A percentile compares a stretch with the other conserved stretches of the same genome.
phyloP scores from a whole-genome alignment of 2,888 invertebrate genomes.

The Drosophila rellima region DNA sequence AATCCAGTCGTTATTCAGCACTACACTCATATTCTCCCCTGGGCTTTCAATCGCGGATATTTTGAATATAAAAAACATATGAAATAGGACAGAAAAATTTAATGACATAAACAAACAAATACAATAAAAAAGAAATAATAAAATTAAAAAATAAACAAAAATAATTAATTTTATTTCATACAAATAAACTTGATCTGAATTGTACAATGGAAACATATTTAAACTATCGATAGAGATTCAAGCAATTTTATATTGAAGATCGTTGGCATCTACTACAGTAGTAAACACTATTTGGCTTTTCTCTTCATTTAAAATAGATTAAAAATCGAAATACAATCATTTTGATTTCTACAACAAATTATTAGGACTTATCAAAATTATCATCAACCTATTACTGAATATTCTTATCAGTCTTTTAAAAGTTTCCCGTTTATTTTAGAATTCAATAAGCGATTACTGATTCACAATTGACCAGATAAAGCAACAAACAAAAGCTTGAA shows the following conservation, averaged over 20 bases:
- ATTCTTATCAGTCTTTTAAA: slow-evolving; percentile 2
- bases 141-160: not conserved
- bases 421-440: slow-evolving; percentile 2
- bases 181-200: too few species aligned
- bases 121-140: not conserved
- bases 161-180: not conserved
- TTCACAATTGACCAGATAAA: not conserved
- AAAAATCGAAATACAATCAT: not conserved
- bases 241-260: not conserved
- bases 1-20: slow-evolving; percentile 63
- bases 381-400: not conserved
- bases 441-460: not conserved
- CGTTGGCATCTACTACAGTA: too few species aligned
- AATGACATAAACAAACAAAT: not conserved
- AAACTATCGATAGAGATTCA: too few species aligned
- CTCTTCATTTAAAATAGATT: not conserved
- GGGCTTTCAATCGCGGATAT: slow-evolving; percentile 76
- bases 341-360: not conserved
- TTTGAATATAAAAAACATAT: slow-evolving; percentile 52
- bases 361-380: not conserved
- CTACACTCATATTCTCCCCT: slow-evolving; percentile 75
- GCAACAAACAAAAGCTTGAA: not conserved
- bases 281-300: too few species aligned
- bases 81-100: not conserved
- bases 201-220: too few species aligned